Evolutionary conservation across 2,113 vertebrate species (phyloP), one percentile per base, ranked within the genome.

Genomic region (Periophthalmodon schlosseri): DNA sequence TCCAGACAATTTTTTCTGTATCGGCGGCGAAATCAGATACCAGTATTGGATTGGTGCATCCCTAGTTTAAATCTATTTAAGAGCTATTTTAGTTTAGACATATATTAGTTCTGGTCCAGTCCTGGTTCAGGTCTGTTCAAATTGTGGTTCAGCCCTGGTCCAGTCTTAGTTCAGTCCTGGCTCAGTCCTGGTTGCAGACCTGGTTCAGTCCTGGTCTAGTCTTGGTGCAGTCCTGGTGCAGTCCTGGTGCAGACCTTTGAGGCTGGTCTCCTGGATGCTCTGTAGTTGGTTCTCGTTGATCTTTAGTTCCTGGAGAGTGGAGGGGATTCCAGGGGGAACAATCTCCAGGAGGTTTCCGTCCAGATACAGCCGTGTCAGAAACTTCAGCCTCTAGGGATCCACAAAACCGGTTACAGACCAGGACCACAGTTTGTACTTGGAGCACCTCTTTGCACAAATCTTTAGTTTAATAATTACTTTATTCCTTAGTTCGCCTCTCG

Each of bases 251-350:
- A 44, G 63, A 98, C 97, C 96, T 91, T 92, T 86, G 76, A 99
- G 94, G 80, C 90, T 88, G 0, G 94, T 90, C 76, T 95, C 88
- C 3, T 95, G 85, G 0, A 99, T 88, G 47, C 76, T 70, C 76
- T 91, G 92, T 65, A 99, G 93, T 65, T 86, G 90, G 89, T 99
- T 99, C 80, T 99, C 97, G 24, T 92, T 99, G 91, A 99, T 90
- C 94, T 97, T 99, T 70, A 99, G 93, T 91, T 99, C 98, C 86
- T 97, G 95, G 78, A 99, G 88, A 36, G 94, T 89, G 28, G 93
- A 65, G 34, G 98, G 97, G 54, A 99, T 84, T 81, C 89, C 89
- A 66, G 89, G 68, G 28, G 97, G 97, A 70, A 97, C 89, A 0
- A 78, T 80, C 3, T 90, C 90, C 28, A 99, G 89, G 76, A 94